Evolutionary conservation across 2,113 vertebrate species (phyloP).

Genomic region (Paramisgurnus dabryanus): DNA sequence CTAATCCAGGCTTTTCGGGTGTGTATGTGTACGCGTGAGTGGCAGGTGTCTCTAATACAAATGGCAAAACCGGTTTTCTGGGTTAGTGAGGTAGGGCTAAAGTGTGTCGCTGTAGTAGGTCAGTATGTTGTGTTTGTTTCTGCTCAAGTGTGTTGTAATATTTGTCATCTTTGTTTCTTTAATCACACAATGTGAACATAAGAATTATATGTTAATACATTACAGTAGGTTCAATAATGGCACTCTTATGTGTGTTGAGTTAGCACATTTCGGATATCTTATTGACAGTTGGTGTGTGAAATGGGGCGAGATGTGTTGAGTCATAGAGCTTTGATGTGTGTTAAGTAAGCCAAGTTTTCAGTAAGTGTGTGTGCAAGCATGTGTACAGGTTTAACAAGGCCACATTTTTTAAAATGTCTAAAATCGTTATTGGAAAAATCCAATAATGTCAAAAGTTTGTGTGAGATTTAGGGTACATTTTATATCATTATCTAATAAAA

Average conservation of each 20-base stretch:
- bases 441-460: too few relatives aligned
- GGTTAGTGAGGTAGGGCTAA: background rate
- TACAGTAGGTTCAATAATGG: background rate
- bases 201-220: background rate
- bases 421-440: too few relatives aligned
- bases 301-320: background rate
- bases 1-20: background rate
- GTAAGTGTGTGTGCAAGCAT: slow-evolving; percentile 18
- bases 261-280: background rate
- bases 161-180: background rate
- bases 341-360: background rate
- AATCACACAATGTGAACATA: background rate
- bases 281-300: background rate
- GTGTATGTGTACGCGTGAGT: background rate
- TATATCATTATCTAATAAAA: too few relatives aligned
- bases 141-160: background rate
- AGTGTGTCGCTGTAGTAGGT: background rate
- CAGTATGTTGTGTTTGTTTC: background rate
- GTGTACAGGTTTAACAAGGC: slow-evolving; percentile 2
- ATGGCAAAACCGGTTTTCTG: slow-evolving; percentile 4
- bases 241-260: background rate
- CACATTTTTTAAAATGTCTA: too few relatives aligned
- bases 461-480: too few relatives aligned
- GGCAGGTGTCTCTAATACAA: background rate
- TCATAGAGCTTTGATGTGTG: slow-evolving; percentile 23